Evolutionary conservation across 2,797 vertebrate genomes (phyloP).

Genomic region (Tenualosa ilisha): DNA sequence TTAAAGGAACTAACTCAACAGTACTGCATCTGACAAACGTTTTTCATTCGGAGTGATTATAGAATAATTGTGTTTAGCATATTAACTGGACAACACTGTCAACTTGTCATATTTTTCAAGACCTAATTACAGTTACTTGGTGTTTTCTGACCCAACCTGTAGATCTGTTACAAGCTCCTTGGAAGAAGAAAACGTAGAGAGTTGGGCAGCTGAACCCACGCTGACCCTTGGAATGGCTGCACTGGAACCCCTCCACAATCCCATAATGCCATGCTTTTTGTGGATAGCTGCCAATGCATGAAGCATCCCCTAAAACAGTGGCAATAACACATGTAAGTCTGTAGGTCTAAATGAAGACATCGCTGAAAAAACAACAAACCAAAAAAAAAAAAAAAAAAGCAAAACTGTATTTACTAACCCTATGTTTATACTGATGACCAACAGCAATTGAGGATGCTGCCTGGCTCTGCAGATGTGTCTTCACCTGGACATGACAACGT

Average conservation of each 20-base stretch:
- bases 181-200: conserved; percentile 76
- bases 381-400: background rate
- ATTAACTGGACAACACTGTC: no score
- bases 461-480: conserved; percentile 88
- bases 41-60: no score
- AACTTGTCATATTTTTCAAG: background rate
- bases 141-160: conserved; percentile 59
- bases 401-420: conserved; percentile 63
- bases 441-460: conserved; percentile 82
- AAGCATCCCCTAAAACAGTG: conserved; percentile 69
- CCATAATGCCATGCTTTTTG: conserved; percentile 74
- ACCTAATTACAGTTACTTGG: background rate
- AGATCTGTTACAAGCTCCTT: conserved; percentile 76
- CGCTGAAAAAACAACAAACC: background rate
- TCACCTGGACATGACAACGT: conserved; percentile 71
- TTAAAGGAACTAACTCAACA: no score
- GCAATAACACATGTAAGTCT: background rate
- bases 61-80: no score
- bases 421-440: conserved; percentile 84
- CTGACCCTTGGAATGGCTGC: conserved; percentile 78
- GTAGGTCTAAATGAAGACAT: background rate
- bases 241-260: conserved; percentile 78
- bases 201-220: conserved; percentile 78
- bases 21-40: no score
- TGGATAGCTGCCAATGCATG: conserved; percentile 74